Percentiles rank a stretch among this genome's conserved stretches.
phyloP scores from a whole-genome alignment of 2,797 vertebrate species.

The Squalus acanthias region DNA sequence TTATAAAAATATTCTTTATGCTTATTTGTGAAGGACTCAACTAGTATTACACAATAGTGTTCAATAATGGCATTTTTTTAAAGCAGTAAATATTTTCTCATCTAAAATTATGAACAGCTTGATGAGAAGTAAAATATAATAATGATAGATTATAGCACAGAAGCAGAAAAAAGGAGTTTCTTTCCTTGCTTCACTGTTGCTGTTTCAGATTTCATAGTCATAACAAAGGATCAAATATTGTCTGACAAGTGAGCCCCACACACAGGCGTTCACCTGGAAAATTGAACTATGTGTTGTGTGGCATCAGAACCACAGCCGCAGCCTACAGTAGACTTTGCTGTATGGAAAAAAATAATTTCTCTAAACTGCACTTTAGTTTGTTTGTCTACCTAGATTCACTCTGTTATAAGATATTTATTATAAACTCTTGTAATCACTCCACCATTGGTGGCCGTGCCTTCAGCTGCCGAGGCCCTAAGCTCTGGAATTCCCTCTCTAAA shows the following conservation, averaged over 20 bases:
- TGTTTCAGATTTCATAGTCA: not conserved
- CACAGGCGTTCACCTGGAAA: not conserved
- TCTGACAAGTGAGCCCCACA: not conserved
- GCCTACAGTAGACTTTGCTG: not conserved
- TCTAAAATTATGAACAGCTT: not conserved
- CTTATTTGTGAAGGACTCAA: not conserved
- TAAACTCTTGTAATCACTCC: not conserved
- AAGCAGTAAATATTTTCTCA: not conserved
- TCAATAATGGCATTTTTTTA: not conserved
- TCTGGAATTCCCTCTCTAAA: no score
- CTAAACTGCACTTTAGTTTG: not conserved
- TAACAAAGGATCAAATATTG: not conserved
- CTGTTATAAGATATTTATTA: not conserved
- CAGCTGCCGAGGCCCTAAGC: no score
- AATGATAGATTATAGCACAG: slow-evolving; percentile 4
- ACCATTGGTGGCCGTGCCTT: no score
- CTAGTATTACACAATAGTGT: not conserved
- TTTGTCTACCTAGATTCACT: not conserved
- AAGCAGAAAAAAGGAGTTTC: not conserved
- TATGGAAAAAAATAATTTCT: not conserved
- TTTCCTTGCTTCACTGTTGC: not conserved
- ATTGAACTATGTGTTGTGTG: not conserved
- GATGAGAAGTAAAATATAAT: not conserved
- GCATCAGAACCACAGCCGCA: not conserved
- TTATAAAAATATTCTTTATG: not conserved